phyloP scores from a whole-genome alignment of 1,140 invertebrate species.

The Lepidotrigona ventralis region DNA sequence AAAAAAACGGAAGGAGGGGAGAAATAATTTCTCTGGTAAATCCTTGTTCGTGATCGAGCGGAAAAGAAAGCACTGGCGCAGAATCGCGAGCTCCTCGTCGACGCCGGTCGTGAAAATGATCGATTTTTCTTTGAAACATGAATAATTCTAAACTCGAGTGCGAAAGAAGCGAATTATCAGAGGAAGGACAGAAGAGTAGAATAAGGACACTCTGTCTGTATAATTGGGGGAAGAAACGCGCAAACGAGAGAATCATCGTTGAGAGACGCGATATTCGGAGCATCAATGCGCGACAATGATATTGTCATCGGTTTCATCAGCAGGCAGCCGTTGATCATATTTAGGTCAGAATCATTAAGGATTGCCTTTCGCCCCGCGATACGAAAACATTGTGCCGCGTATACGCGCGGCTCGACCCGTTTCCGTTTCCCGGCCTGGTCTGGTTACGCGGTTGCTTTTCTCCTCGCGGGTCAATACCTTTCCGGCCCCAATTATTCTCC shows the following conservation, averaged over 20 bases:
- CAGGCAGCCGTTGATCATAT: conserved; percentile 44
- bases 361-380: conserved; percentile 53
- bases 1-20: neutral
- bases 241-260: neutral
- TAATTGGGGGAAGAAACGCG: neutral
- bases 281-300: conserved; percentile 29
- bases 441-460: conserved; percentile 26
- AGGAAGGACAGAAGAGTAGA: too few relatives aligned
- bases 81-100: neutral
- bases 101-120: neutral
- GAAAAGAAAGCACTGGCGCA: neutral
- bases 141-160: neutral
- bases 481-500: conserved; percentile 60
- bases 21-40: conserved; percentile 7
- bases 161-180: conserved; percentile 39
- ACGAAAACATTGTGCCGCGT: conserved; percentile 29
- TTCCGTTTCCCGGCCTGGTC: conserved; percentile 19
- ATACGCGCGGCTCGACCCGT: conserved; percentile 31
- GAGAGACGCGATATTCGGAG: conserved; percentile 12
- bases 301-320: conserved; percentile 42
- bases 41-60: neutral
- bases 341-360: conserved; percentile 66
- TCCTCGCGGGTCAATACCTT: conserved; percentile 48
- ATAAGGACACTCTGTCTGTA: neutral
- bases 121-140: neutral